Percentiles rank a stretch among this genome's conserved stretches.
phyloP scores from a whole-genome alignment of 2,113 vertebrate genomes.

The Diglossa brunneiventris region DNA sequence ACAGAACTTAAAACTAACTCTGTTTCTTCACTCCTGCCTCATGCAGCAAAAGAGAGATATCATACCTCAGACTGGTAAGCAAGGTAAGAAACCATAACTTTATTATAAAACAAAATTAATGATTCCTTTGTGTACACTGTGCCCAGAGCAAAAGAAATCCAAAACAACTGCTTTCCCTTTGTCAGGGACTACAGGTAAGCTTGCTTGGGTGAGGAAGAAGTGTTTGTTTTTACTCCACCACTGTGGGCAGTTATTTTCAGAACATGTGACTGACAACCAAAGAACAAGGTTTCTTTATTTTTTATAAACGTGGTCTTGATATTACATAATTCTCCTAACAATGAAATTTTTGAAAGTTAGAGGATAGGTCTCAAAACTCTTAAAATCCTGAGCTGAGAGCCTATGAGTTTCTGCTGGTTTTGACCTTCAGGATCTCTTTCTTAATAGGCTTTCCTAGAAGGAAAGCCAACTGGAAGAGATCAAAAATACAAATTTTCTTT shows the following conservation, averaged over 20 bases:
- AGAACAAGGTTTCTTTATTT: background rate
- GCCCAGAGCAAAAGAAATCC: background rate
- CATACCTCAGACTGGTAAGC: background rate
- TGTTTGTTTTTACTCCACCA: background rate
- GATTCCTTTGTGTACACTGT: background rate
- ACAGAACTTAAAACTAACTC: background rate
- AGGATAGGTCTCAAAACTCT: background rate
- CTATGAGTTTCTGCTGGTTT: background rate
- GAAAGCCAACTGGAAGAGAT: background rate
- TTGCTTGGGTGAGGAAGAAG: background rate
- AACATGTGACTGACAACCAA: background rate
- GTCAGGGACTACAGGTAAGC: background rate
- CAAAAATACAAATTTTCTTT: background rate
- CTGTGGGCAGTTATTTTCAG: background rate
- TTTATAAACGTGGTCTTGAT: background rate
- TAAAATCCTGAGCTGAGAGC: background rate
- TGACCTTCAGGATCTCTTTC: background rate
- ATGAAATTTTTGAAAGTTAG: background rate
- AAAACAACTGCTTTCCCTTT: background rate
- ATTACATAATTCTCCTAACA: background rate
- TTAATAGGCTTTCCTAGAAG: background rate
- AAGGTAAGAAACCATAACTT: background rate
- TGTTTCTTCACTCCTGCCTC: background rate
- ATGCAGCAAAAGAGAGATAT: background rate
- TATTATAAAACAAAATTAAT: background rate